Conservation (phyloP, 2,888 invertebrate species). For the Tenodera sinensis region DNA sequence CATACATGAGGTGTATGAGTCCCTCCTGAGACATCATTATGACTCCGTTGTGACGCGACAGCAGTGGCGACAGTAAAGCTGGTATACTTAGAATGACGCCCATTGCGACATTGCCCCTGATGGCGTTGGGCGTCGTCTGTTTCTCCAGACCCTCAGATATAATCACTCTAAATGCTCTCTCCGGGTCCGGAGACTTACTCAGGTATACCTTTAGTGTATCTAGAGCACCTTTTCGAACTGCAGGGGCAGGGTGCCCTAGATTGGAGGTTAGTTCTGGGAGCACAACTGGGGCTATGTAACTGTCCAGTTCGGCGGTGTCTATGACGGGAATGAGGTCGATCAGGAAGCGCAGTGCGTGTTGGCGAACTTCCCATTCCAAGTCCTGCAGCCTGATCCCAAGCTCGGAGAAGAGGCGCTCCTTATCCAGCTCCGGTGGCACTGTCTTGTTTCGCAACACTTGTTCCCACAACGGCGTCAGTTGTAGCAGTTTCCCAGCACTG, state of each 20-base stretch:
- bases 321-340: conserved; percentile 75
- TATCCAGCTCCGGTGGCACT: conserved; percentile 65
- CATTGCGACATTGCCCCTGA: conserved; percentile 57
- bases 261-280: conserved; percentile 71
- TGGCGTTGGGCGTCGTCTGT: conserved; percentile 53
- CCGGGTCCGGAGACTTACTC: conserved; percentile 62
- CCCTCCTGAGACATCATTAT: conserved; percentile 35
- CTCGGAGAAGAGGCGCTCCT: conserved; percentile 63
- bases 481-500: conserved; percentile 39
- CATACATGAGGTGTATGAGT: conserved; percentile 42
- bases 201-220: conserved; percentile 73
- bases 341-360: conserved; percentile 75
- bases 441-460: conserved; percentile 68
- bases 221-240: conserved; percentile 73
- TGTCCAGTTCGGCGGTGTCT: conserved; percentile 59
- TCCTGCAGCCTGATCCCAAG: conserved; percentile 69
- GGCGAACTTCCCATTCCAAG: conserved; percentile 80
- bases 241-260: conserved; percentile 74
- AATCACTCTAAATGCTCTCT: conserved; percentile 62
- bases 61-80: conserved; percentile 55
- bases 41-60: conserved; percentile 37
- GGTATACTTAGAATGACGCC: conserved; percentile 64
- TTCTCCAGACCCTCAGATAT: conserved; percentile 63
- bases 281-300: conserved; percentile 56
- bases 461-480: conserved; percentile 77